Base-by-base conservation (phyloP, 2,113 vertebrate genomes). In the Callorhinus ursinus region DNA sequence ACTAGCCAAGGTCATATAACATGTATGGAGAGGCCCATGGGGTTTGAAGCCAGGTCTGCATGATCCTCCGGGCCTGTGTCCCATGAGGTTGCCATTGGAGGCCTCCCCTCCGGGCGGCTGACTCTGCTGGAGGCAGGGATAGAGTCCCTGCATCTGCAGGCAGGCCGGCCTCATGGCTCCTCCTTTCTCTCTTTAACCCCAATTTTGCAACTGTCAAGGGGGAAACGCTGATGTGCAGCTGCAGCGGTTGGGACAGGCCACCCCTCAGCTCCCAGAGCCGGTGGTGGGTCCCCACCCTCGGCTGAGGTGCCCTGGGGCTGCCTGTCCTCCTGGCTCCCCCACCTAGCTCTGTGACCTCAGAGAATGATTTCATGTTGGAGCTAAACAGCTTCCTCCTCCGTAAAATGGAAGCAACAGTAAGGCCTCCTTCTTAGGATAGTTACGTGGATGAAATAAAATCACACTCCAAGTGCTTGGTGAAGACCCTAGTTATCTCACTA, bases 211-310 rank as follows among this genome's bases (percentile, higher is more conserved):
- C 46, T 12, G 16, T 67, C 36, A 24, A 3, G 33, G 53, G 65
- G 55, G 28, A 57, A 49, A 49, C 39, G 82, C 59, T 26, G 16
- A 46, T 5, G 0, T 4, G 10, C 39, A 53, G 63, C 55, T 42
- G 61, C 63, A 2, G 12, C 6, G 36, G 51, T 22, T 9, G 18
- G 46, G 53, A 39, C 19, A 16, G 33, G 2, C 22, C 71, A 13
- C n/a, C 0, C 12, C 39, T 26, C 63, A 1, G 12, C 28, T 33
- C 22, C 46, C 36, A 22, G 10, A 7, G 19, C 57, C 4, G 22
- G 61, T 9, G 24, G 53, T 0, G 0, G 21, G 28, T 39, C 12
- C 53, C 31, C 72, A 11, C 1, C 39, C 26, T n/a, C 1, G 1
- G 39, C 10, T 6, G 33, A 42, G 39, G 51, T 16, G 2, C 12